Evolutionary conservation across 2,113 vertebrate genomes (phyloP).

Genomic region (Dromiciops gliroides): DNA sequence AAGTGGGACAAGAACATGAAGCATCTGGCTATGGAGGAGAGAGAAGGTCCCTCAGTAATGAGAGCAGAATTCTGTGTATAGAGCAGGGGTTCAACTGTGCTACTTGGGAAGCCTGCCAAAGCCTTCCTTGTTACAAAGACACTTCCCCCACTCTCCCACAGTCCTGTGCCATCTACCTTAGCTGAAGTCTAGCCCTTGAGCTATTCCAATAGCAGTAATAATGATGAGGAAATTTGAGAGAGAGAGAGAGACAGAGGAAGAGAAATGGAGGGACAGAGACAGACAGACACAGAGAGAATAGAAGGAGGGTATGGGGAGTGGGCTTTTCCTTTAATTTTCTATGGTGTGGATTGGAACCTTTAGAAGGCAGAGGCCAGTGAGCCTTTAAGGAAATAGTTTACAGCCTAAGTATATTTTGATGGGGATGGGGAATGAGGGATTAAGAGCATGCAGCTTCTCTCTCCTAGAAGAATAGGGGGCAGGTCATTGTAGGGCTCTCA

Average conservation of each 20-base stretch:
- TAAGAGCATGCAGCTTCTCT: not conserved
- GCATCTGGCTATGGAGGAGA: not conserved
- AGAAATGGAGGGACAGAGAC: no score
- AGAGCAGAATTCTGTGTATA: not conserved
- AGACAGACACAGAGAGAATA: no score
- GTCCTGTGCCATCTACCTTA: constrained; percentile 52
- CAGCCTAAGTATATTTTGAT: not conserved
- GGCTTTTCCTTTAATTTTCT: no score
- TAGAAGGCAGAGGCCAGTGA: not conserved
- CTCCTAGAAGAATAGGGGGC: not conserved
- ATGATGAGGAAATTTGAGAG: not conserved
- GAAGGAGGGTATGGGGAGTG: no score
- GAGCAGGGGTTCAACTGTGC: not conserved
- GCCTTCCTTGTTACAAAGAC: no score
- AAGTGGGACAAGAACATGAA: not conserved
- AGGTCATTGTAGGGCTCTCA: not conserved
- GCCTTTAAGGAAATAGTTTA: not conserved
- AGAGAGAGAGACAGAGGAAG: no score
- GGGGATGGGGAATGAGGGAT: not conserved
- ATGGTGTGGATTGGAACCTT: not conserved
- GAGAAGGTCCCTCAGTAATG: not conserved
- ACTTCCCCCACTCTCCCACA: constrained; percentile 39
- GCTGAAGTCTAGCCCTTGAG: not conserved
- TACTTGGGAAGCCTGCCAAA: not conserved
- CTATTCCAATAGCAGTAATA: not conserved